Base-by-base conservation (phyloP, 2,113 vertebrate species). In the Prunella fulvescens region DNA sequence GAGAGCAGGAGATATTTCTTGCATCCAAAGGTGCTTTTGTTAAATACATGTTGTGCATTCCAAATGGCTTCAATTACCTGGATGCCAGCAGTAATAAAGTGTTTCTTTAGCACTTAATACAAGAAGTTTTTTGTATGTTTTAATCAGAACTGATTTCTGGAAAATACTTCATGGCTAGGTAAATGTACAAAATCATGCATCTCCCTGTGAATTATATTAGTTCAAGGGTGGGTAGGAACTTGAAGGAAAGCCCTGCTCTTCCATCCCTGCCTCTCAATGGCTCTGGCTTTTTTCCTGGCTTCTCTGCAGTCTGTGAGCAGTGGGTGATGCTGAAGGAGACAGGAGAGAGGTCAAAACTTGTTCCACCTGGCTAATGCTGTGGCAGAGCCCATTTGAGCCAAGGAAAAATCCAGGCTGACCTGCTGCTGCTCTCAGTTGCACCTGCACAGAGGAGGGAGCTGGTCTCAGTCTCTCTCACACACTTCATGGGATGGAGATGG, bases 231-330 rank as follows among this genome's bases (percentile, higher is more conserved):
- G 5, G 33, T 42, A 86, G 54, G 62, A 37, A 70, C 10, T 19
- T 73, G 11, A 25, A 74, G 44, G 13, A 86, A 74, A 92, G 12
- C 19, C 20, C 18, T 57, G 4, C 2, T 69, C 13, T 92, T 90
- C 42, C 1, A 0, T 24, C 15, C 23, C 29, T 64, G 69, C 35
- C 44, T 60, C 51, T 35, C 31, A 0, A 47, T 0, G 0, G 9
- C 26, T 90, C 10, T 6, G 37, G 14, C 3, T 70, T 61, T 42
- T 89, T 62, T n/a, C 4, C 17, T 15, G 25, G 19, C 13, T 84
- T 71, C 61, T 77, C 39, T 66, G 35, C 33, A 83, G 42, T 40
- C 40, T 48, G 48, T 50, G 44, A 48, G n/a, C 11, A 65, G 19
- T 28, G 44, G 3, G 9, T 14, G 44, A 57, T 58, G 47, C 54